Evolutionary conservation across 2,888 invertebrate genomes (phyloP), one percentile per base, ranked within the genome.

Genomic region (Timema cristinae): DNA sequence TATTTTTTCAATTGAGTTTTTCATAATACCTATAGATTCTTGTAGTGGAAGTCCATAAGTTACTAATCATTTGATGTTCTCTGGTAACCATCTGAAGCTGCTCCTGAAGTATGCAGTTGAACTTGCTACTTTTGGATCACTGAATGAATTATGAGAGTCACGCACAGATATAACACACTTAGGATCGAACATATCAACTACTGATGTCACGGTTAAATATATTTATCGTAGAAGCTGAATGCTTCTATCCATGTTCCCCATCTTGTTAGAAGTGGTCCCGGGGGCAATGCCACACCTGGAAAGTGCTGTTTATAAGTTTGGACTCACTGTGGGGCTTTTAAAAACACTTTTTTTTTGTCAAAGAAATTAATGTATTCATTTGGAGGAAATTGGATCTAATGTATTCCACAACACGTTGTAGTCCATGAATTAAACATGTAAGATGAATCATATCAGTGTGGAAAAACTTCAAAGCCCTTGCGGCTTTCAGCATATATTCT

Each of bases 211-310:
- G 49, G 13, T 2, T 50, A 50, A n/a, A 67, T 15, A 67, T 67
- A 50, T 48, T 67, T 15, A 67, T 50, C 49, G 50, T 67, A 50
- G 15, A 67, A 67, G 49, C 15, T 67, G 2, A 67, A 2, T 67
- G 67, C 67, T 67, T 67, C 13, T 9, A 67, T 67, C 67, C 67
- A 48, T 67, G 67, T n/a, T n/a, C n/a, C n/a, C n/a, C n/a, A n/a
- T n/a, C n/a, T n/a, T n/a, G n/a, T n/a, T n/a, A n/a, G n/a, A n/a
- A n/a, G n/a, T n/a, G n/a, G n/a, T n/a, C n/a, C n/a, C n/a, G n/a
- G n/a, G n/a, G n/a, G n/a, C n/a, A n/a, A n/a, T n/a, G n/a, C n/a
- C n/a, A n/a, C n/a, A n/a, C n/a, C n/a, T n/a, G n/a, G n/a, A n/a
- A n/a, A n/a, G 49, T 67, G 67, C 13, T 67, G n/a, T 50, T 67